These are phyloP conservation scores for Valencia hispanica DNA, from an alignment of 2,797 vertebrate species.

Conservation along the genomic window DNA sequence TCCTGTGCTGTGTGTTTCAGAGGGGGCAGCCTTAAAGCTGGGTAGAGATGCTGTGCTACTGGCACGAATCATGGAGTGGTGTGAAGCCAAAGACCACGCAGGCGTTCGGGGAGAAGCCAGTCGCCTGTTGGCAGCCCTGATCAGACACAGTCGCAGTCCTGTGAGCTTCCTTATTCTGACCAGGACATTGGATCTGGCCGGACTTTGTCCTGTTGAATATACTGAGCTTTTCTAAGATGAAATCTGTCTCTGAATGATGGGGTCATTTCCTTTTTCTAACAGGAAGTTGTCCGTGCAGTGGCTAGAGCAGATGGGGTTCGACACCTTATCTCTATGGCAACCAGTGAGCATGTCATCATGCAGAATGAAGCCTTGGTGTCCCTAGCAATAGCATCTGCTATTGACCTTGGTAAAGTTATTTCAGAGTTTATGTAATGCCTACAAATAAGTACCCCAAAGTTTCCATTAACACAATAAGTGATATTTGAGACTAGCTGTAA, in stretches of 20 bases:
- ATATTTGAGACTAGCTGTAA: too few species aligned
- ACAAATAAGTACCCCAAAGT: background rate
- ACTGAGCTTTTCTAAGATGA: background rate
- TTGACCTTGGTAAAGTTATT: constrained; percentile 82
- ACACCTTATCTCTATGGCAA: constrained; percentile 89
- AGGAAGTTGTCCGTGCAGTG: constrained; percentile 88
- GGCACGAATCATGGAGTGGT: constrained; percentile 87
- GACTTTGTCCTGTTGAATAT: background rate
- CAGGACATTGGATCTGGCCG: background rate
- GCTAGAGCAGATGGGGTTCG: constrained; percentile 85
- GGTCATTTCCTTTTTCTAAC: constrained; percentile 36
- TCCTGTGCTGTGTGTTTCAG: constrained; percentile 63
- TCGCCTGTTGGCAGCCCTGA: constrained; percentile 85
- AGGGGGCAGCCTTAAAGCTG: constrained; percentile 84
- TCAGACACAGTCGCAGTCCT: constrained; percentile 86
- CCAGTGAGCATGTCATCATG: constrained; percentile 86
- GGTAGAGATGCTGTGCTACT: constrained; percentile 85
- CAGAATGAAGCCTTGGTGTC: constrained; percentile 91
- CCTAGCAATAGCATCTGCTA: constrained; percentile 86
- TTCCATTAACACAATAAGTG: background rate
- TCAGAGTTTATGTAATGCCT: background rate
- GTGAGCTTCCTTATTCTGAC: constrained; percentile 59
- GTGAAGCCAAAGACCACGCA: constrained; percentile 81
- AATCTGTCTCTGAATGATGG: background rate
- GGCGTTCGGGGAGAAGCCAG: constrained; percentile 86